phyloP scores from a whole-genome alignment of 2,113 vertebrate genomes.

The Turnix velox region DNA sequence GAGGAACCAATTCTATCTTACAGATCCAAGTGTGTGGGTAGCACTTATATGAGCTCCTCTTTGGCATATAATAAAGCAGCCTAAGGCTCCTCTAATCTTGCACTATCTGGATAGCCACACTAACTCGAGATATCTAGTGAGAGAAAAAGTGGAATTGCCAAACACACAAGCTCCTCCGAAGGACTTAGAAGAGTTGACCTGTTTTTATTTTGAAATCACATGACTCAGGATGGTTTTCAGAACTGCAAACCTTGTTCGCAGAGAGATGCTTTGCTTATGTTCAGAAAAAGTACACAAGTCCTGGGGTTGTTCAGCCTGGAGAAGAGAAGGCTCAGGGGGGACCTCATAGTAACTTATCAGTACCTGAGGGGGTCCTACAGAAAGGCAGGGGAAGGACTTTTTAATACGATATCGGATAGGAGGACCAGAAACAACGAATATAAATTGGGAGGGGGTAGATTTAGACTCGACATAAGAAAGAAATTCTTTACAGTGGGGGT shows the following conservation, averaged over 20 bases:
- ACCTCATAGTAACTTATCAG: too few species aligned
- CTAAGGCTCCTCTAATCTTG: not conserved
- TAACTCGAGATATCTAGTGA: rapidly evolving
- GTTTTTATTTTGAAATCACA: not conserved
- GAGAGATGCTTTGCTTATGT: not conserved
- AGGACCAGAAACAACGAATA: too few species aligned
- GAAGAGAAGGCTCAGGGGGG: too few species aligned
- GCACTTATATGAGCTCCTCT: not conserved
- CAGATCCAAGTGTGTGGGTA: not conserved
- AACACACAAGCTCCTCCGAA: not conserved
- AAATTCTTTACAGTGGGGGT: too few species aligned
- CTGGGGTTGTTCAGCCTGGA: too few species aligned
- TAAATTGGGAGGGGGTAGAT: too few species aligned
- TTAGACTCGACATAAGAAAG: too few species aligned
- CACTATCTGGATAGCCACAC: not conserved
- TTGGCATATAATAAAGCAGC: not conserved
- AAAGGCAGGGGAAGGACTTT: too few species aligned
- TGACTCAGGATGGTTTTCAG: not conserved
- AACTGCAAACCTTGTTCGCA: not conserved
- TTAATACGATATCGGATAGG: too few species aligned
- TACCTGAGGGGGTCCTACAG: too few species aligned
- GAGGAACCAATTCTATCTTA: not conserved
- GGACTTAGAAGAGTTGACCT: not conserved
- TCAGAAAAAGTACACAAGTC: not conserved
- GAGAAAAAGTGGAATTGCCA: not conserved